A percentile compares a stretch with the other conserved stretches of the same genome.
Conservation (phyloP, 2,888 invertebrate genomes). For the Mimas tiliae region DNA sequence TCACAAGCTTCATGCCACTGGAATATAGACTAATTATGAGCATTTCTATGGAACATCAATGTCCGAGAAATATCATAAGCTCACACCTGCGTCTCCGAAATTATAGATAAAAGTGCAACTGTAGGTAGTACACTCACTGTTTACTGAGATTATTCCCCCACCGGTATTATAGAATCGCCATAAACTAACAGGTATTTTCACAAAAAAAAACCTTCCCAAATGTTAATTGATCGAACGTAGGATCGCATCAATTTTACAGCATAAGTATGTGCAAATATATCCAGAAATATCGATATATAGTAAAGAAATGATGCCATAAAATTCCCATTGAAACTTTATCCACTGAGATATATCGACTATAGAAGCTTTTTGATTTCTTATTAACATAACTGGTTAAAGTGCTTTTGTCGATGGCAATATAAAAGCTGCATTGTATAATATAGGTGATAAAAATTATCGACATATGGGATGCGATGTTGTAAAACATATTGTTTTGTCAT, state of each 20-base stretch:
- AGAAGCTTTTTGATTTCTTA: background rate
- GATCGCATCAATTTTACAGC: background rate
- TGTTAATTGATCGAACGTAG: background rate
- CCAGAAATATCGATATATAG: background rate
- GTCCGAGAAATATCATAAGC: too few species aligned
- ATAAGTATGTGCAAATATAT: background rate
- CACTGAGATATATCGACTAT: slow-evolving; percentile 5
- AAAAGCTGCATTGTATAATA: slow-evolving; percentile 17
- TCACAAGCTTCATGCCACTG: too few species aligned
- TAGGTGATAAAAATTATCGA: background rate
- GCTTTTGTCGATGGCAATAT: background rate
- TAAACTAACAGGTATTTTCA: too few species aligned
- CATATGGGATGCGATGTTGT: slow-evolving; percentile 1
- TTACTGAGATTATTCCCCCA: too few species aligned
- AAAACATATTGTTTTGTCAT: slow-evolving; percentile 1
- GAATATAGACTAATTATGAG: too few species aligned
- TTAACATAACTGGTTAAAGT: slow-evolving; percentile 18
- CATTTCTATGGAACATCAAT: too few species aligned
- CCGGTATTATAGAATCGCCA: too few species aligned
- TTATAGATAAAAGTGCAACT: too few species aligned
- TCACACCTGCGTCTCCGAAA: too few species aligned
- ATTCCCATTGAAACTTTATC: slow-evolving; percentile 11
- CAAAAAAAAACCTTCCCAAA: too few species aligned
- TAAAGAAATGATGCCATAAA: background rate
- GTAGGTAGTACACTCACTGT: too few species aligned